phyloP scores from a whole-genome alignment of 2,888 invertebrate genomes.

The Nephrotoma flavescens region DNA sequence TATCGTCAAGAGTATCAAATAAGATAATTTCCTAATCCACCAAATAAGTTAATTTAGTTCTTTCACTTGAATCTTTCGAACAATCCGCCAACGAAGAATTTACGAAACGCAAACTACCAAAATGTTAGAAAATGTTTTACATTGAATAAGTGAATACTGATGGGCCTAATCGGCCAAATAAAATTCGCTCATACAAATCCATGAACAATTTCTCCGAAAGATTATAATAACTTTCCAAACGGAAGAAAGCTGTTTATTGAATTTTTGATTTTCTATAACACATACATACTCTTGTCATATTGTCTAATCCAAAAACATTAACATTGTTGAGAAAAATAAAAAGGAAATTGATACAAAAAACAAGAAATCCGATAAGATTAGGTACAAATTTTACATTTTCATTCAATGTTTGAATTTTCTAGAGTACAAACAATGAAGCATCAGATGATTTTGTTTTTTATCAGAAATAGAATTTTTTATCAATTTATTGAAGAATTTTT shows the following conservation, averaged over 20 bases:
- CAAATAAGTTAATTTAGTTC: too few relatives aligned
- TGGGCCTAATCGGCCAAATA: too few relatives aligned
- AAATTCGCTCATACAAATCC: too few relatives aligned
- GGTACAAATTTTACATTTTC: background rate
- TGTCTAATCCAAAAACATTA: background rate
- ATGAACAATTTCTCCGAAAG: background rate
- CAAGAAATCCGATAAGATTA: background rate
- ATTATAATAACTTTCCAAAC: background rate
- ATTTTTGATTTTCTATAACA: background rate
- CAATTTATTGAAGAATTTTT: background rate
- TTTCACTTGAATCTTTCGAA: too few relatives aligned
- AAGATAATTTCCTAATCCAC: too few relatives aligned
- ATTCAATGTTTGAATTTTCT: background rate
- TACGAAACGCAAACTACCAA: too few relatives aligned
- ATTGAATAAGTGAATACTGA: too few relatives aligned
- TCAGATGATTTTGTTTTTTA: background rate
- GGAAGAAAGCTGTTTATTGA: background rate
- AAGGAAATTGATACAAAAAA: background rate
- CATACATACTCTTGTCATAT: background rate
- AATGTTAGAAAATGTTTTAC: too few relatives aligned
- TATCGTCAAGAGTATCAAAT: too few relatives aligned
- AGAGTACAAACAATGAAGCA: background rate
- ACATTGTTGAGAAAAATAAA: background rate
- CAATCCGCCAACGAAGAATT: too few relatives aligned
- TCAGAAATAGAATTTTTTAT: background rate